Conservation (phyloP, 1,140 invertebrate species). For the Galleria mellonella region DNA sequence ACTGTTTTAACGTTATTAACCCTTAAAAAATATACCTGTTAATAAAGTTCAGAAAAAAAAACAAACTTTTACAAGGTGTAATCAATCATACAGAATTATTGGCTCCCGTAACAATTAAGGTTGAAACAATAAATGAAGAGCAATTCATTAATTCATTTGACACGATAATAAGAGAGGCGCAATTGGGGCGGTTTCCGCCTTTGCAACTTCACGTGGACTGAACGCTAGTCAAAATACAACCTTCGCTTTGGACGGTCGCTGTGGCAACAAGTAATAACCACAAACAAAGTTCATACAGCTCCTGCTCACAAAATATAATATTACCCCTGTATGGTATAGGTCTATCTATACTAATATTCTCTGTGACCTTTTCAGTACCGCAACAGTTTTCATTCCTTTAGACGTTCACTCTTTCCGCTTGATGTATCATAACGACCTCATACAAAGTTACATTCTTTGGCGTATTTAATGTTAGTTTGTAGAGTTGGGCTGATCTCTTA, state of each 20-base stretch:
- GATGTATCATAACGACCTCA: too few species aligned
- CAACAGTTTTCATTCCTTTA: too few species aligned
- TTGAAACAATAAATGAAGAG: background rate
- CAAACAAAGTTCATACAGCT: conserved; percentile 37
- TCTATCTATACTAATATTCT: too few species aligned
- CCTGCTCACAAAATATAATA: too few species aligned
- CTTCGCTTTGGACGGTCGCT: conserved; percentile 49
- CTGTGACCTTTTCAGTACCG: too few species aligned
- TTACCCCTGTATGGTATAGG: too few species aligned
- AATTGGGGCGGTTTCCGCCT: conserved; percentile 21
- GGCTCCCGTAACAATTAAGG: background rate
- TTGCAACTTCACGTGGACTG: conserved; percentile 46
- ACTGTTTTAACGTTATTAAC: background rate
- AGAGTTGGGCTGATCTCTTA: too few species aligned
- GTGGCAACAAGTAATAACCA: conserved; percentile 59
- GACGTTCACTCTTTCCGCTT: too few species aligned
- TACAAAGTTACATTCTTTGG: too few species aligned
- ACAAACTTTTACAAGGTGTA: background rate
- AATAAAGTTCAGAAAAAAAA: too few species aligned
- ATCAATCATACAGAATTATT: conserved; percentile 9
- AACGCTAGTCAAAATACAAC: conserved; percentile 49
- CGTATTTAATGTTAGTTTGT: too few species aligned
- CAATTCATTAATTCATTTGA: conserved; percentile 10
- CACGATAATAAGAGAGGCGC: conserved; percentile 13
- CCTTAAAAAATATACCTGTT: too few species aligned